A percentile compares a stretch with the other conserved stretches of the same genome.
Evolutionary conservation across 2,113 vertebrate species (phyloP).

Genomic region (Phalacrocorax brasilianus): DNA sequence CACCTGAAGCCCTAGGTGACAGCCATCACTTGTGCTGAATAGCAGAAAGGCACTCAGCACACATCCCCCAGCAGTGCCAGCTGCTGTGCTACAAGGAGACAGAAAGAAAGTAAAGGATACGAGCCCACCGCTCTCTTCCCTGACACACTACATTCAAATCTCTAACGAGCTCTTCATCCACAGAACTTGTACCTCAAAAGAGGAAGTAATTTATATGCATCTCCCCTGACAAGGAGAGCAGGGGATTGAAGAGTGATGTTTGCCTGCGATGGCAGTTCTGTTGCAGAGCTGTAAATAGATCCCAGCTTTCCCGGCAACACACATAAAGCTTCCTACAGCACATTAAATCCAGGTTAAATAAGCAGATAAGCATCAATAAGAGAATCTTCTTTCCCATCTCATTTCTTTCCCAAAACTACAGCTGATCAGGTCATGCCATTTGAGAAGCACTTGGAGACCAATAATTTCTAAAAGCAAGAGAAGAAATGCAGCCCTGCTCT

Average conservation of each 20-base stretch:
- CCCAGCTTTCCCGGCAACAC: background rate
- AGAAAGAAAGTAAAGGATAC: background rate
- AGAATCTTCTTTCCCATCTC: background rate
- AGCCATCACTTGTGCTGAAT: background rate
- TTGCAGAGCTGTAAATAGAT: slow-evolving; percentile 3
- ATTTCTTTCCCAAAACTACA: background rate
- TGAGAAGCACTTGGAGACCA: background rate
- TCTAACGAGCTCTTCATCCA: background rate
- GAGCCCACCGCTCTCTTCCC: background rate
- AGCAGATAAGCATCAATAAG: background rate
- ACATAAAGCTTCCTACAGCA: background rate
- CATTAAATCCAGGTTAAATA: background rate
- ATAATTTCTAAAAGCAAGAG: background rate
- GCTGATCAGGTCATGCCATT: background rate
- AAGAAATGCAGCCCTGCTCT: background rate
- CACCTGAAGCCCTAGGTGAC: background rate
- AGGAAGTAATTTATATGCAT: background rate
- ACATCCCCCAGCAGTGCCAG: background rate
- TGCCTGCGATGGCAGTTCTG: background rate
- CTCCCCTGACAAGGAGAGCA: background rate
- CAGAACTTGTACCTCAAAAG: background rate
- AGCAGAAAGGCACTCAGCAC: background rate
- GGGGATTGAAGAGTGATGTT: background rate
- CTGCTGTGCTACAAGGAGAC: background rate
- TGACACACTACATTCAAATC: background rate